These are phyloP conservation scores for Chaetura pelagica DNA, from an alignment of 2,113 vertebrate genomes.

Conservation along the genomic window DNA sequence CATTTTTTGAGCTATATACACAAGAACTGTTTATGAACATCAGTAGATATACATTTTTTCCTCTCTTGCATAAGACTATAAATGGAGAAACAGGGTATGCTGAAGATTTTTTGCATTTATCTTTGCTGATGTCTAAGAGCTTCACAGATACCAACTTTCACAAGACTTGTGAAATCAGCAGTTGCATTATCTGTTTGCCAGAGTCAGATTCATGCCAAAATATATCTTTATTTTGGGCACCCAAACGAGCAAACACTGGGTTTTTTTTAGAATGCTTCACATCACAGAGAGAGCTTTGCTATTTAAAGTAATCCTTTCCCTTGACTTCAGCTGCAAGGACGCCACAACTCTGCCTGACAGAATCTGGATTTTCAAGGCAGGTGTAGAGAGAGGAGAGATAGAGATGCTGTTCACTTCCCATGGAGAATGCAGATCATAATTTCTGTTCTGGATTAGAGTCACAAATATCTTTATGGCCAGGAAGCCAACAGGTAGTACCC, in stretches of 20 bases:
- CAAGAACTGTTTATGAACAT: neutral
- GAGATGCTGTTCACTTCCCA: neutral
- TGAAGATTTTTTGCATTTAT: neutral
- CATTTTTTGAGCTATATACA: neutral
- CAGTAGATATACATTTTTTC: neutral
- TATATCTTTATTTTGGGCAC: neutral
- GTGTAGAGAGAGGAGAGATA: neutral
- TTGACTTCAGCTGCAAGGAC: neutral
- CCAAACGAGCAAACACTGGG: neutral
- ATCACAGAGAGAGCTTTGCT: neutral
- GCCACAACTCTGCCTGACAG: neutral
- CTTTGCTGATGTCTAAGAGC: neutral
- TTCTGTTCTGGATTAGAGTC: neutral
- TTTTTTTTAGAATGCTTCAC: neutral
- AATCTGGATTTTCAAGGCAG: neutral
- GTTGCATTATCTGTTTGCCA: neutral
- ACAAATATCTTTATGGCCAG: neutral
- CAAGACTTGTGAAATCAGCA: constrained; percentile 15
- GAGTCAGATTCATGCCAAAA: neutral
- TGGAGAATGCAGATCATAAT: neutral
- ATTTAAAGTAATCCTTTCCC: neutral
- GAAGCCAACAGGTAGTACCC: neutral
- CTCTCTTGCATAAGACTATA: neutral
- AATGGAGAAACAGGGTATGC: neutral
- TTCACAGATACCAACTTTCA: constrained; percentile 8